Base-by-base conservation (phyloP, 1,140 invertebrate species). In the Tetramorium alpestre region DNA sequence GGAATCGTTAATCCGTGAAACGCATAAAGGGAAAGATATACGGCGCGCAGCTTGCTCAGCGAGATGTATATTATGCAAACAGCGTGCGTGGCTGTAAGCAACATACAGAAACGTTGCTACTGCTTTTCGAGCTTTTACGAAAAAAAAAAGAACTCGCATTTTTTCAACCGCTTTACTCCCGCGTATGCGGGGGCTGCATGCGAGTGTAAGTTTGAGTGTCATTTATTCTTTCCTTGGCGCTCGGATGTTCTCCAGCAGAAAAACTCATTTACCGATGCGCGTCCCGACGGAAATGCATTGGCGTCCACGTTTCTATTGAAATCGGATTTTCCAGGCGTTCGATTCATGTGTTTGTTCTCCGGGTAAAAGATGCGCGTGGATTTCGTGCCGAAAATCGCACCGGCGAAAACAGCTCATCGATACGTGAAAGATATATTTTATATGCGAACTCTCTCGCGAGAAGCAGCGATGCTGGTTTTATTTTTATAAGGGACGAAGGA, bases 221-320 rank as follows among this genome's bases (percentile, higher is more conserved):
- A 75, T 81, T 82, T 86, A 72, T 65, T 65, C 69, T 54, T 67
- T 85, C 11, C 33, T 80, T 51, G 28, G 41, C 64, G 49, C 77
- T 38, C 16, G 51, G 41, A 69, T 88, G 80, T 82, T 56, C 33
- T 33, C 25, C 75, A 22, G 25, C 10, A 81, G 67, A 65, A 75
- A 86, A 89, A 89, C 85, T 70, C 87, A 89, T 89, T 89, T 89
- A 87, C 62, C 75, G 44, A 89, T 54, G 49, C 70, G 54, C 87
- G 33, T 47, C 38, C 25, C 69, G 25, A 8, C 54, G 54, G 28
- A 84, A 60, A 75, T 82, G 44, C 69, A 49, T 62, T 13, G 60
- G 41, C 54, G 11, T 73, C 69, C 41, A 18, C 16, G 77, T 38
- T 65, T 65, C 47, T 84, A n/a, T 3, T 47, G 18, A 69, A 86